Conservation (phyloP, 2,113 vertebrate species). For the Tretioscincus oriximinensis region DNA sequence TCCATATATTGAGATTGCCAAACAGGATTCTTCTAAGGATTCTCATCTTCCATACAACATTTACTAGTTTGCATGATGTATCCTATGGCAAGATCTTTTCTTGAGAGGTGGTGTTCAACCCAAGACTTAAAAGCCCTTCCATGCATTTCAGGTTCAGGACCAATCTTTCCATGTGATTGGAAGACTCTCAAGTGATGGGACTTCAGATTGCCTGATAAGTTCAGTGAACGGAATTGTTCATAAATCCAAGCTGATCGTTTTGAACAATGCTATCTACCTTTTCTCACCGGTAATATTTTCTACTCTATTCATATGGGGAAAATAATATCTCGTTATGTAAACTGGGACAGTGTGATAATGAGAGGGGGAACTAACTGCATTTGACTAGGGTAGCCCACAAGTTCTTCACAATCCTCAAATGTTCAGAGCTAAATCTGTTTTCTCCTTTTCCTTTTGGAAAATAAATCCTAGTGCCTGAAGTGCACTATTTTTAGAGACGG, state of each 20-base stretch:
- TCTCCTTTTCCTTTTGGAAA: background rate
- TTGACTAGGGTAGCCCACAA: background rate
- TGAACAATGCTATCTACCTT: slow-evolving; percentile 85
- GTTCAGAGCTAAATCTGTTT: background rate
- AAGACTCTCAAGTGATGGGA: slow-evolving; percentile 73
- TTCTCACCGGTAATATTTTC: slow-evolving; percentile 83
- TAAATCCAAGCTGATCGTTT: slow-evolving; percentile 83
- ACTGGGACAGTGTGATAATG: background rate
- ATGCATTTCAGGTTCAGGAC: slow-evolving; percentile 77
- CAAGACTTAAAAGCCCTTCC: background rate
- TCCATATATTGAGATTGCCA: background rate
- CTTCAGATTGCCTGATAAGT: slow-evolving; percentile 80
- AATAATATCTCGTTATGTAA: background rate
- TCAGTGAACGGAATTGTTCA: slow-evolving; percentile 81
- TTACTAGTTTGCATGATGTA: background rate
- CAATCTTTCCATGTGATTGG: slow-evolving; percentile 80
- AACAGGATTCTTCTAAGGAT: no score
- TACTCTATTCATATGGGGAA: slow-evolving; percentile 26
- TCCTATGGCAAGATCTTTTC: background rate
- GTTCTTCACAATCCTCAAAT: slow-evolving; percentile 5
- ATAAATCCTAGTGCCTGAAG: no score
- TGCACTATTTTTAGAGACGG: no score
- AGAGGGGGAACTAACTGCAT: background rate
- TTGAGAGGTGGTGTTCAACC: background rate
- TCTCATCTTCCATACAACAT: no score